A percentile compares a stretch with the other conserved stretches of the same genome.
Conservation (phyloP, 2,888 invertebrate species). For the Podotricha telesiphe region DNA sequence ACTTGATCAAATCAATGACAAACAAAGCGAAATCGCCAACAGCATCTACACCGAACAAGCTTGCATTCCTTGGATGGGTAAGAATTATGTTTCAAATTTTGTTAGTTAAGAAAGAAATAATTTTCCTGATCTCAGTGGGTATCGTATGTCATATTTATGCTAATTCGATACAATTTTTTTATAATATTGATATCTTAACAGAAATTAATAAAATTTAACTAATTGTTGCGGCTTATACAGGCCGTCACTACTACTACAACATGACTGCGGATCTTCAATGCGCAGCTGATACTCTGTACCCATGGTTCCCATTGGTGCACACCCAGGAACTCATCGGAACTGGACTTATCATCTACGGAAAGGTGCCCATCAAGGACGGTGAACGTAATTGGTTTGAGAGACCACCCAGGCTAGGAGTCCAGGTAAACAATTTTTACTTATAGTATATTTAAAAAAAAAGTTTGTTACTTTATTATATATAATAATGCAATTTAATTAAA, state of each 20-base stretch:
- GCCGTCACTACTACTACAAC: constrained; percentile 61
- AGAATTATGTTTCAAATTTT: constrained; percentile 34
- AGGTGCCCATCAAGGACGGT: constrained; percentile 39
- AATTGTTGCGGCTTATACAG: constrained; percentile 43
- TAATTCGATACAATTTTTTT: too few species aligned
- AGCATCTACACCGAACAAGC: constrained; percentile 60
- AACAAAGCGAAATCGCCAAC: constrained; percentile 42
- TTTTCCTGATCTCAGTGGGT: too few species aligned
- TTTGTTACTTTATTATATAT: too few species aligned
- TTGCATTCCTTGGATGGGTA: constrained; percentile 70
- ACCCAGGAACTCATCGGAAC: constrained; percentile 50
- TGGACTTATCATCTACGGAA: constrained; percentile 51
- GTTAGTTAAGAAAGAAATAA: too few species aligned
- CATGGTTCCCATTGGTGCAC: constrained; percentile 58
- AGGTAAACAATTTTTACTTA: constrained; percentile 43
- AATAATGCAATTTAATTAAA: too few species aligned
- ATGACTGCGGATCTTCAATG: constrained; percentile 52
- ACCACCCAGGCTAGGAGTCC: constrained; percentile 45
- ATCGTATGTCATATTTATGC: too few species aligned
- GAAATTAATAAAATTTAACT: not conserved
- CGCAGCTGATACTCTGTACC: constrained; percentile 47
- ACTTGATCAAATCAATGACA: constrained; percentile 48
- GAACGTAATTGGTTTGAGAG: constrained; percentile 54
- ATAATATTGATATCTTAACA: too few species aligned
- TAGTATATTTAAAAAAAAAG: not conserved